These are phyloP conservation scores for Macrosteles quadrilineatus DNA, from an alignment of 1,140 invertebrate species.

Conservation along the genomic window DNA sequence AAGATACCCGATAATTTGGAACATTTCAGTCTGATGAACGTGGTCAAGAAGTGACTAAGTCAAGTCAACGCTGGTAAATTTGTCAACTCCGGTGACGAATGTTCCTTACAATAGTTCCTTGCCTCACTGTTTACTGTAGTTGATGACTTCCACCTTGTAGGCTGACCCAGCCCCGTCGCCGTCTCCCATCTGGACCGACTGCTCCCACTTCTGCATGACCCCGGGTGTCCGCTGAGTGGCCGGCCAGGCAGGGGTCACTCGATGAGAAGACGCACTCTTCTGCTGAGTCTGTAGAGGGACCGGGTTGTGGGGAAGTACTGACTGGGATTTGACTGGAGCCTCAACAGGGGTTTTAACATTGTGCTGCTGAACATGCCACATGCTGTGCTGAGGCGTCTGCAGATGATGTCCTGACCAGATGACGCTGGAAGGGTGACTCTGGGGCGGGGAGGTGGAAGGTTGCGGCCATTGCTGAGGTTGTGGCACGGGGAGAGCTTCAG, in stretches of 20 bases:
- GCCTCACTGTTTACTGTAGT: neutral
- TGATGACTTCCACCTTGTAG: conserved; percentile 15
- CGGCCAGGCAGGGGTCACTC: conserved; percentile 3
- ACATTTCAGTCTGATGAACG: too few relatives aligned
- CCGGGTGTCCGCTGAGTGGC: neutral
- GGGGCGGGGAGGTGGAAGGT: too few relatives aligned
- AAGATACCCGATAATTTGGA: too few relatives aligned
- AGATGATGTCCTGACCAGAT: conserved; percentile 18
- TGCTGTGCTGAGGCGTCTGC: neutral
- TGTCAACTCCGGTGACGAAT: too few relatives aligned
- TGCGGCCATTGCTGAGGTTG: too few relatives aligned
- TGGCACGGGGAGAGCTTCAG: too few relatives aligned
- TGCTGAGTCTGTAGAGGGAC: neutral
- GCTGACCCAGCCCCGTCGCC: neutral
- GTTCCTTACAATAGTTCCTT: too few relatives aligned
- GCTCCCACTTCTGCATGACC: conserved; percentile 8
- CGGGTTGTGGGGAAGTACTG: neutral
- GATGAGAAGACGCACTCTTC: neutral
- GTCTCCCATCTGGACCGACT: neutral
- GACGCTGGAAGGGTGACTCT: neutral
- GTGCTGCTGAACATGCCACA: conserved; percentile 17
- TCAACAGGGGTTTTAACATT: neutral
- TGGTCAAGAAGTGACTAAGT: too few relatives aligned
- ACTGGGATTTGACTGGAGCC: neutral
- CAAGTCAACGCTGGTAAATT: too few relatives aligned